Conservation (phyloP, 2,797 vertebrate species). For the Cryptoblepharus egeriae region DNA sequence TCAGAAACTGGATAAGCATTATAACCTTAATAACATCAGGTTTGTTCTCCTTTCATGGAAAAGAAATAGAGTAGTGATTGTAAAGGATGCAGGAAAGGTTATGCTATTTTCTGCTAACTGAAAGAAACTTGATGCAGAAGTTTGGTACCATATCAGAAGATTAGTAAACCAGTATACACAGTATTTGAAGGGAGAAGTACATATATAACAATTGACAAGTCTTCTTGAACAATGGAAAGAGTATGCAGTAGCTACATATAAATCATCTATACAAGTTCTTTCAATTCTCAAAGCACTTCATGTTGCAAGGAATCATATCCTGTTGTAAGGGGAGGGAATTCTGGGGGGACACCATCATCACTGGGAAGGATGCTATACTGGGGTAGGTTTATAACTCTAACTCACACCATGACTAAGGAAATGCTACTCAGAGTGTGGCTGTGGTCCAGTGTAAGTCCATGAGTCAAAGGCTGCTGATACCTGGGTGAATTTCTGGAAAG, state of each 20-base stretch:
- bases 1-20: not conserved
- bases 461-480: too few relatives aligned
- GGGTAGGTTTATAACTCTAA: not conserved
- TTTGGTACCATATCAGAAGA: not conserved
- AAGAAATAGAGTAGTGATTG: not conserved
- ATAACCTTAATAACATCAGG: not conserved
- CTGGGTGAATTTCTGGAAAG: too few relatives aligned
- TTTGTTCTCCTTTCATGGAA: not conserved
- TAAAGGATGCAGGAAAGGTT: not conserved
- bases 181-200: too few relatives aligned
- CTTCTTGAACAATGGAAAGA: not conserved
- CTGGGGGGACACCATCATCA: too few relatives aligned
- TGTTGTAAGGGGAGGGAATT: too few relatives aligned
- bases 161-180: not conserved
- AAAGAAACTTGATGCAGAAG: not conserved
- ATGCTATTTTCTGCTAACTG: not conserved
- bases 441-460: too few relatives aligned
- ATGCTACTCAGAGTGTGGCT: too few relatives aligned
- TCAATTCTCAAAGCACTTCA: too few relatives aligned
- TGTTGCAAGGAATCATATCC: not conserved
- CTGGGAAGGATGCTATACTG: too few relatives aligned
- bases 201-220: not conserved
- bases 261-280: not conserved
- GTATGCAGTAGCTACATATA: not conserved
- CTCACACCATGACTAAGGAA: not conserved